phyloP scores from a whole-genome alignment of 2,797 vertebrate genomes.

The Microcaecilia unicolor region DNA sequence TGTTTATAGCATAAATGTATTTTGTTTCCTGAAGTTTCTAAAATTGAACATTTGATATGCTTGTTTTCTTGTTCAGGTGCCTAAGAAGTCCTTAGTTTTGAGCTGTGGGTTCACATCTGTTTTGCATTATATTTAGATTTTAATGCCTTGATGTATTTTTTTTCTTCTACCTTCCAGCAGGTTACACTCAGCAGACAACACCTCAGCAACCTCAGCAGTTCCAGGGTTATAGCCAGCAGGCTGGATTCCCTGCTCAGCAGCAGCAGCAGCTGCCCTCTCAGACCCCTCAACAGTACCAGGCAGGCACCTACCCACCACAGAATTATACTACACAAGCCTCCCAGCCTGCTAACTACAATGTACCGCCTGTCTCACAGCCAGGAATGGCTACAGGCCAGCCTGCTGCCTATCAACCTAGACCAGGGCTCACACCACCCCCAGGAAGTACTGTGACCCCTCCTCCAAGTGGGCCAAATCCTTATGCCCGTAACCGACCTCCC shows the following conservation, averaged over 20 bases:
- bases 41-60: too few relatives aligned
- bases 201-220: constrained; percentile 78
- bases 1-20: too few relatives aligned
- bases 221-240: constrained; percentile 79
- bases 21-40: too few relatives aligned
- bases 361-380: constrained; percentile 71
- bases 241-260: constrained; percentile 62
- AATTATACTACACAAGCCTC: constrained; percentile 83
- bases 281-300: constrained; percentile 74
- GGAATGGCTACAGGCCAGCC: constrained; percentile 53
- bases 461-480: constrained; percentile 82
- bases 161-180: constrained; percentile 52
- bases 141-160: too few relatives aligned
- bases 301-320: constrained; percentile 76
- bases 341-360: constrained; percentile 77
- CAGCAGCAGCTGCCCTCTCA: constrained; percentile 68
- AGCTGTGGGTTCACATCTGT: too few relatives aligned
- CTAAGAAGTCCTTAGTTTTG: too few relatives aligned
- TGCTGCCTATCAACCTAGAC: constrained; percentile 73
- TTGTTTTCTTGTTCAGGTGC: too few relatives aligned
- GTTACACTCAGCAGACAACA: constrained; percentile 76
- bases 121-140: too few relatives aligned
- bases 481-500: constrained; percentile 82
- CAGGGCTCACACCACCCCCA: constrained; percentile 77
- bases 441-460: constrained; percentile 80